These are phyloP conservation scores for Neria commutata DNA, from an alignment of 2,888 invertebrate genomes.

Conservation along the genomic window DNA sequence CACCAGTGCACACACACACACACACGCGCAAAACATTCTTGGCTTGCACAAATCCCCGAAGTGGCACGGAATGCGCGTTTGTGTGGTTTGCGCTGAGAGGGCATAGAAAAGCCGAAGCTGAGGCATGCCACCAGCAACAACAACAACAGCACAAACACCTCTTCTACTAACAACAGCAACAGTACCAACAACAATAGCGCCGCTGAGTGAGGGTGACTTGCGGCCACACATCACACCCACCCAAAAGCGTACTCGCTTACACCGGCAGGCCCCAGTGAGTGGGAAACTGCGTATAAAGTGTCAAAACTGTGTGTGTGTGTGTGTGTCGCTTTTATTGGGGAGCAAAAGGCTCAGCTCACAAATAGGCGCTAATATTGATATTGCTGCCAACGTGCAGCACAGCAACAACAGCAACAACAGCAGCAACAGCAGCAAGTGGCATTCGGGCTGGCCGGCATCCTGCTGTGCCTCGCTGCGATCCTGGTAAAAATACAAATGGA, in stretches of 20 bases:
- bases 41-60: neutral
- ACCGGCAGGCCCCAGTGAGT: neutral
- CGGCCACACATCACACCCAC: too few relatives aligned
- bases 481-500: constrained; percentile 54
- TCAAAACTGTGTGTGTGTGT: neutral
- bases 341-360: neutral
- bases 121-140: neutral
- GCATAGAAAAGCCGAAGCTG: neutral
- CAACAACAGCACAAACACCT: neutral
- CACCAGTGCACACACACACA: neutral
- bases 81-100: too few relatives aligned
- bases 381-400: too few relatives aligned
- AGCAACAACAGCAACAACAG: too few relatives aligned
- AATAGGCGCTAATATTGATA: neutral
- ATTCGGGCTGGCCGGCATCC: neutral
- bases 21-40: neutral
- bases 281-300: neutral
- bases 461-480: constrained; percentile 41
- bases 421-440: too few relatives aligned
- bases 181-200: neutral
- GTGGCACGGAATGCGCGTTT: too few relatives aligned
- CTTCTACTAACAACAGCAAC: too few relatives aligned
- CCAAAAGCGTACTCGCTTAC: too few relatives aligned
- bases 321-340: neutral
- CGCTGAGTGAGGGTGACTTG: neutral